phyloP scores from a whole-genome alignment of 1,140 invertebrate species.

The Sminthurinus signatus region DNA sequence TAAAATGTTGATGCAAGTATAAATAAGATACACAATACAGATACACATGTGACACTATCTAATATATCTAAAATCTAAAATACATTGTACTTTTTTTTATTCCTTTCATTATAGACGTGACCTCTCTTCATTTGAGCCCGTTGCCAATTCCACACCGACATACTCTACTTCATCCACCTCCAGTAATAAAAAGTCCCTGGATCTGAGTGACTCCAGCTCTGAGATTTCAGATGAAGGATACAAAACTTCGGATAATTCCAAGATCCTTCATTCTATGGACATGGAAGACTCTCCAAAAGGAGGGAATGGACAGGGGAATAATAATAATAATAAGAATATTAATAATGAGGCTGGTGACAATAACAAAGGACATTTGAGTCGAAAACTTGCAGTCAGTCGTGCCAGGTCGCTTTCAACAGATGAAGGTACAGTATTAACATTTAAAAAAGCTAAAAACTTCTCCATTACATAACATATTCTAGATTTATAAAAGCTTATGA shows the following conservation, averaged over 20 bases:
- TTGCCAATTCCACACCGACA: constrained; percentile 38
- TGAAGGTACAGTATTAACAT: constrained; percentile 30
- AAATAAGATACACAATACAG: too few species aligned
- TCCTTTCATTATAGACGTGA: constrained; percentile 28
- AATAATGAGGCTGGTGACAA: background rate
- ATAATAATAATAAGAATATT: too few species aligned
- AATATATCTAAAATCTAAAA: too few species aligned
- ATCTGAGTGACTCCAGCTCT: constrained; percentile 63
- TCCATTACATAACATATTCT: too few species aligned
- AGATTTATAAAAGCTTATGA: too few species aligned
- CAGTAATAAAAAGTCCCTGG: constrained; percentile 54
- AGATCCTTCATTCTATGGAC: too few species aligned
- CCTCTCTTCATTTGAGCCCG: constrained; percentile 40
- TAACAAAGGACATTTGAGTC: constrained; percentile 29
- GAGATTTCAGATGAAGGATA: constrained; percentile 83
- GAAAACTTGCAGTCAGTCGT: constrained; percentile 19
- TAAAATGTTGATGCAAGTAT: too few species aligned
- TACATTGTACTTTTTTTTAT: too few species aligned
- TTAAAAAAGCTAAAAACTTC: too few species aligned
- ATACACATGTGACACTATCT: too few species aligned
- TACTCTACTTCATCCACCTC: constrained; percentile 44
- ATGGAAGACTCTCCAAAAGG: constrained; percentile 5
- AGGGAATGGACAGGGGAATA: too few species aligned
- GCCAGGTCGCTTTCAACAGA: constrained; percentile 36
- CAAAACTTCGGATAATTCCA: constrained; percentile 49